phyloP scores from a whole-genome alignment of 2,888 invertebrate species.

The Luperina nickerlii region DNA sequence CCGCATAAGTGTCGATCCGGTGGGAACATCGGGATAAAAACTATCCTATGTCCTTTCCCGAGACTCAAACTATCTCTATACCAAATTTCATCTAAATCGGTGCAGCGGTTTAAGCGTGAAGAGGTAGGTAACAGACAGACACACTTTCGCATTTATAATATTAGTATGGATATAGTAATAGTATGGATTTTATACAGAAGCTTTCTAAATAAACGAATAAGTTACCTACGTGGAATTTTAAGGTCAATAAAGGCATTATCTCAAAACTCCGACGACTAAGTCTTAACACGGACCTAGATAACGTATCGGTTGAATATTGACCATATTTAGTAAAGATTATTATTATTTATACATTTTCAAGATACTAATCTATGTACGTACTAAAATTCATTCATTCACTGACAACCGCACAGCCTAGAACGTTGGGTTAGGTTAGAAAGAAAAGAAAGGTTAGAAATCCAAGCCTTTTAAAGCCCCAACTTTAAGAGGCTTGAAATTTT shows the following conservation, averaged over 20 bases:
- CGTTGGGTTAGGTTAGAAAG: not conserved
- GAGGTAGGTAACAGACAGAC: too few relatives aligned
- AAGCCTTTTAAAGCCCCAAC: too few relatives aligned
- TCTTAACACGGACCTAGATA: not conserved
- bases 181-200: not conserved
- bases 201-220: not conserved
- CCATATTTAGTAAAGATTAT: not conserved
- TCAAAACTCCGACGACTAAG: constrained; percentile 20
- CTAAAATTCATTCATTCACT: not conserved
- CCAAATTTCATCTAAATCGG: too few relatives aligned
- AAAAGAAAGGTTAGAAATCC: not conserved
- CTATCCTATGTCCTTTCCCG: too few relatives aligned
- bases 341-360: not conserved
- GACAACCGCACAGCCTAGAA: not conserved
- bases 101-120: too few relatives aligned
- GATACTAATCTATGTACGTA: not conserved
- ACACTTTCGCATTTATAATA: too few relatives aligned
- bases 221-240: not conserved
- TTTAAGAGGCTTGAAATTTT: not conserved
- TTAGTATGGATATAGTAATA: too few relatives aligned
- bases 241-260: constrained; percentile 4
- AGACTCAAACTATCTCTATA: too few relatives aligned
- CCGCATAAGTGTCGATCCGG: too few relatives aligned
- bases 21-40: too few relatives aligned
- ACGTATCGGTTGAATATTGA: not conserved